Conservation (phyloP, 2,888 invertebrate species). For the Eristalis arbustorum region DNA sequence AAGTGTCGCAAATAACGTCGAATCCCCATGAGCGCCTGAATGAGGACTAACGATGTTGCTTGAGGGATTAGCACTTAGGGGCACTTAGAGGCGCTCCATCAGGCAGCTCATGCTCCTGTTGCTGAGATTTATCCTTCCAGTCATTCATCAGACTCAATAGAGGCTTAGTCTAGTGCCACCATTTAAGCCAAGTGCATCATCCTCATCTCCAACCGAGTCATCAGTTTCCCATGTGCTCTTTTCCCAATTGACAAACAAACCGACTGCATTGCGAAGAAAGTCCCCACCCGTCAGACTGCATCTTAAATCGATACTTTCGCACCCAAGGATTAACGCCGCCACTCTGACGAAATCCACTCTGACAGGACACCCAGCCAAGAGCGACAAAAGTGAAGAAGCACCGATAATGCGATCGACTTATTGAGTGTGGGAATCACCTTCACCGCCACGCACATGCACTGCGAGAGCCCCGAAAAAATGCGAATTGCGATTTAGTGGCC, state of each 20-base stretch:
- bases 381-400: slow-evolving; percentile 27
- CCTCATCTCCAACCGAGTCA: neutral
- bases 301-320: neutral
- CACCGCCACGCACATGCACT: slow-evolving; percentile 8
- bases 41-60: too few relatives aligned
- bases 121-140: too few relatives aligned
- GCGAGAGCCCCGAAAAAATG: neutral
- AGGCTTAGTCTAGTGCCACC: too few relatives aligned
- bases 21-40: too few relatives aligned
- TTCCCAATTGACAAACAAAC: neutral
- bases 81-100: too few relatives aligned
- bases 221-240: neutral
- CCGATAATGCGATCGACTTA: slow-evolving; percentile 57
- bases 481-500: slow-evolving; percentile 22
- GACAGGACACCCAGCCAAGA: slow-evolving; percentile 29
- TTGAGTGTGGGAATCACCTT: slow-evolving; percentile 56
- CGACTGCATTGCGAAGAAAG: neutral
- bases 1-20: too few relatives aligned
- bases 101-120: too few relatives aligned
- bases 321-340: slow-evolving; percentile 10
- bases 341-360: slow-evolving; percentile 21
- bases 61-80: too few relatives aligned
- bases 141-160: too few relatives aligned
- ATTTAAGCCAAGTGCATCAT: neutral
- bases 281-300: neutral